Percentiles rank a stretch among this genome's conserved stretches.
These are phyloP conservation scores for Heliconius sara DNA, from an alignment of 2,888 invertebrate genomes.

Conservation along the genomic window DNA sequence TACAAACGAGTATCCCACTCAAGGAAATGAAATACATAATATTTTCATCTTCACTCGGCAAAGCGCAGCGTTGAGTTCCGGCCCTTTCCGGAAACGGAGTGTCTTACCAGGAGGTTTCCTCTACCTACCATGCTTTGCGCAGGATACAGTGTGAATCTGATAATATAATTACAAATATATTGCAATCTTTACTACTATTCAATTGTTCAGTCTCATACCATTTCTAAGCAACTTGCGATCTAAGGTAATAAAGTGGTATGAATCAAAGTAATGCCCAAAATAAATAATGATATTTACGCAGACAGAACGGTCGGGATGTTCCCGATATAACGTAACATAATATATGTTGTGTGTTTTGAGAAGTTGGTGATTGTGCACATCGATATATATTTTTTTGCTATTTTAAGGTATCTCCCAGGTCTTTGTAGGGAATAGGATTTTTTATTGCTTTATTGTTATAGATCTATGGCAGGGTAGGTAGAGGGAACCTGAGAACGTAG, in stretches of 20 bases:
- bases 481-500: too few species aligned
- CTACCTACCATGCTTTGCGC: too few species aligned
- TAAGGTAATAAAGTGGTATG: conserved; percentile 31
- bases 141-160: too few species aligned
- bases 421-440: neutral
- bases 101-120: too few species aligned
- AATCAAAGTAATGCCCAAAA: conserved; percentile 42
- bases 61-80: too few species aligned
- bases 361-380: neutral
- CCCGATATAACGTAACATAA: neutral
- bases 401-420: neutral
- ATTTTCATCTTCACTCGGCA: too few species aligned
- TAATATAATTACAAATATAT: too few species aligned
- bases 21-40: too few species aligned
- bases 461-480: neutral
- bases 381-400: neutral
- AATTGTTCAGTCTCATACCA: neutral
- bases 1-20: too few species aligned
- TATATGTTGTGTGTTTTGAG: conserved; percentile 7
- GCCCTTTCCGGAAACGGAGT: too few species aligned
- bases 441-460: neutral
- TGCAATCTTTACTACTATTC: too few species aligned
- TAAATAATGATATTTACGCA: conserved; percentile 41
- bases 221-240: neutral
- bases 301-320: conserved; percentile 11